phyloP scores from a whole-genome alignment of 2,888 invertebrate species.

The Teleogryllus oceanicus region DNA sequence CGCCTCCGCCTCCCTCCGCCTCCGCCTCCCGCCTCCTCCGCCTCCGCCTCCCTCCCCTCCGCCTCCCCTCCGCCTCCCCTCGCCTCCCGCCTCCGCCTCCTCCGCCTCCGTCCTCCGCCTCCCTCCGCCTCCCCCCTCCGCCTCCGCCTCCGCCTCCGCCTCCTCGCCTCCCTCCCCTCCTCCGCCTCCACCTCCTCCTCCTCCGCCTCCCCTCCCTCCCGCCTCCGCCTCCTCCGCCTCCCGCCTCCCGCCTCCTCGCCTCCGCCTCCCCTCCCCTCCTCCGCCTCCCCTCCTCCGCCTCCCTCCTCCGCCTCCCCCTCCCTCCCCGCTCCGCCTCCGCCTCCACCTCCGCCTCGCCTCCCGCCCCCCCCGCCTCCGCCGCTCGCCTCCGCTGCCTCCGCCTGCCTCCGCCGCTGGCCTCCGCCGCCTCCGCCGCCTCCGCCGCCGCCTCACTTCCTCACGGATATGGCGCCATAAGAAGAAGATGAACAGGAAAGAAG shows the following conservation, averaged over 20 bases:
- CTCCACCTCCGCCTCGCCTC: not conserved
- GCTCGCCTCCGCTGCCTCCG: not conserved
- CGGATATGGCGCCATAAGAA: slow-evolving; percentile 1
- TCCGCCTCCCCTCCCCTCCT: not conserved
- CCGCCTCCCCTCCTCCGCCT: not conserved
- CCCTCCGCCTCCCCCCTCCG: no score
- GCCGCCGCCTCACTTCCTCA: not conserved
- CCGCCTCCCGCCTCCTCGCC: not conserved
- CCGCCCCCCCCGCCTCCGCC: not conserved
- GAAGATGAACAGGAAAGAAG: slow-evolving; percentile 9
- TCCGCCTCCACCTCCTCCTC: not conserved
- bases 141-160: not conserved
- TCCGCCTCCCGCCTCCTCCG: not conserved
- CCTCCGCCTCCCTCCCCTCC: not conserved
- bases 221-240: not conserved
- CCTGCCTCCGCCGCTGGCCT: not conserved
- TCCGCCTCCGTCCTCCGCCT: not conserved
- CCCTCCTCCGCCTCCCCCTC: not conserved
- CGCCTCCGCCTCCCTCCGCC: not conserved
- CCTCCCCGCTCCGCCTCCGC: no score
- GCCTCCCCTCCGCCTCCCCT: not conserved
- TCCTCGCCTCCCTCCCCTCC: not conserved
- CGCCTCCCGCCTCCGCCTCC: not conserved
- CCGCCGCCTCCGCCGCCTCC: not conserved
- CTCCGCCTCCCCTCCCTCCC: no score